phyloP scores from a whole-genome alignment of 2,888 invertebrate species.

The Hypercompe scribonia region DNA sequence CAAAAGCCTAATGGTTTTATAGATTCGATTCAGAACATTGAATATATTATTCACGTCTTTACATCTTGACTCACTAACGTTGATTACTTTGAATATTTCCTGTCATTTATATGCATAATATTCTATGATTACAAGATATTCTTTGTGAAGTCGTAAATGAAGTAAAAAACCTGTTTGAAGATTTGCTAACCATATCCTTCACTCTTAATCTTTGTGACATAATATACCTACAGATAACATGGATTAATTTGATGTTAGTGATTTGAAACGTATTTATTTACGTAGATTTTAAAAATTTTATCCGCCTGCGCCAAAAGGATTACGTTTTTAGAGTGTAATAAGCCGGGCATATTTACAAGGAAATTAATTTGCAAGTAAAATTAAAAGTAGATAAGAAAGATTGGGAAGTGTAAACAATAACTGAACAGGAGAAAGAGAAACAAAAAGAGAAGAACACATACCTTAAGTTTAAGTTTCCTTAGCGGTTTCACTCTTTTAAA shows the following conservation, averaged over 20 bases:
- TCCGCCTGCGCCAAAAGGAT: neutral
- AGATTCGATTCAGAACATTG: slow-evolving; percentile 4
- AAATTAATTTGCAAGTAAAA: too few relatives aligned
- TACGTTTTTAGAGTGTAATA: too few relatives aligned
- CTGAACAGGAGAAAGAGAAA: too few relatives aligned
- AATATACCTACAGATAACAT: neutral
- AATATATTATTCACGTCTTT: slow-evolving; percentile 20
- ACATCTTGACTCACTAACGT: slow-evolving; percentile 16
- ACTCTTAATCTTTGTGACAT: neutral
- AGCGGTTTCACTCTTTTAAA: too few relatives aligned
- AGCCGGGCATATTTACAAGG: too few relatives aligned
- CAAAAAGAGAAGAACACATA: too few relatives aligned
- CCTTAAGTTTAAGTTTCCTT: too few relatives aligned
- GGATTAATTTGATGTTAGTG: neutral
- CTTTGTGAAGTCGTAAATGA: neutral
- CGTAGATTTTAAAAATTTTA: neutral
- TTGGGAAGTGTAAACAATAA: too few relatives aligned
- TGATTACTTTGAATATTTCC: slow-evolving; percentile 35
- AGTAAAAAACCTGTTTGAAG: neutral
- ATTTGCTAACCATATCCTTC: neutral
- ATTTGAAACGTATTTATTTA: neutral
- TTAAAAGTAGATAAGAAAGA: too few relatives aligned
- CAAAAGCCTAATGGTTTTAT: slow-evolving; percentile 24
- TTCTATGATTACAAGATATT: neutral
- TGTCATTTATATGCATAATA: slow-evolving; percentile 1